phyloP scores from a whole-genome alignment of 2,888 invertebrate species.

The Nasonia oneida region DNA sequence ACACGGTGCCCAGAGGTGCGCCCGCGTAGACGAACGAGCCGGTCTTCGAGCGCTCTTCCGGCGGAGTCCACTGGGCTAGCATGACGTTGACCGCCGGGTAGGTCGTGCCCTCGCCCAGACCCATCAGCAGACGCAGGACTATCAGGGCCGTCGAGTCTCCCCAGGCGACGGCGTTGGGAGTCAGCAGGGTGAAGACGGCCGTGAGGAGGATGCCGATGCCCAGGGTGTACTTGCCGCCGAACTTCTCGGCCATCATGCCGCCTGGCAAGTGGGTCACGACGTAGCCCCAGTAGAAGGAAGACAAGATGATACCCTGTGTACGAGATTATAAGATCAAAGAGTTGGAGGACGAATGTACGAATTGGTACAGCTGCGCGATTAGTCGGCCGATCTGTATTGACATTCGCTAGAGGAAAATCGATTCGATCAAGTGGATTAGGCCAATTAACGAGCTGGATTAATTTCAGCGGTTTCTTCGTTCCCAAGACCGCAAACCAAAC shows the following conservation, averaged over 20 bases:
- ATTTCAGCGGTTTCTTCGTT: not conserved
- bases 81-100: constrained; percentile 91
- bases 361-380: constrained; percentile 3
- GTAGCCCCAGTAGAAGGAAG: constrained; percentile 93
- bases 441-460: not conserved
- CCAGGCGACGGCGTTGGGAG: constrained; percentile 86
- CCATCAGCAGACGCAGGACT: constrained; percentile 87
- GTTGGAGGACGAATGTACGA: not conserved
- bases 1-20: constrained; percentile 85
- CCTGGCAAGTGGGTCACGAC: constrained; percentile 91
- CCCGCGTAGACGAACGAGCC: constrained; percentile 91
- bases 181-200: constrained; percentile 89
- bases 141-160: constrained; percentile 88
- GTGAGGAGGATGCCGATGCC: constrained; percentile 91
- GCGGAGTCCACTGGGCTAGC: constrained; percentile 90
- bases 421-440: constrained; percentile 29
- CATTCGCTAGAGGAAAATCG: not conserved
- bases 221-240: constrained; percentile 92
- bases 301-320: constrained; percentile 88
- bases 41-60: constrained; percentile 85
- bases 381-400: not conserved
- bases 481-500: not conserved
- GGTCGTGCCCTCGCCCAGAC: constrained; percentile 92
- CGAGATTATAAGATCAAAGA: not conserved
- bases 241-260: constrained; percentile 88